Evolutionary conservation across 2,797 vertebrate genomes (phyloP), one percentile per base, ranked within the genome.

Genomic region (Limosa lapponica): DNA sequence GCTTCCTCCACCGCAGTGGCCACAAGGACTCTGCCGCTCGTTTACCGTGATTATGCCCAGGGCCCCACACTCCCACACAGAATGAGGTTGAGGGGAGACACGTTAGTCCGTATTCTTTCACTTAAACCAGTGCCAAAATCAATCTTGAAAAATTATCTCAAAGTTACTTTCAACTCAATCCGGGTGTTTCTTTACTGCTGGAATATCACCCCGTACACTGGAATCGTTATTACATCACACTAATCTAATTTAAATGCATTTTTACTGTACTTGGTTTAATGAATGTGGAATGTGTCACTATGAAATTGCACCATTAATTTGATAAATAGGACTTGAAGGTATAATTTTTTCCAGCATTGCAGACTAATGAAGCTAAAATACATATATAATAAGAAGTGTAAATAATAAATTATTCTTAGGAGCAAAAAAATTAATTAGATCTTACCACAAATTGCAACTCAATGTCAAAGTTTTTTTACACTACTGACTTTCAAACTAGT

Each of bases 391-490:
- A 98, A 98, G 98, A 98, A 98, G 98, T 98, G 98, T 98, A 98
- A 98, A 98, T 98, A 98, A 98, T 98, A 98, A 98, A 98, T 98
- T 98, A 98, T 98, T 98, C 98, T 98, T 98, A 98, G 98, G 97
- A 98, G 97, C 98, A 98, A 98, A 98, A 98, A 98, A 98, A 98
- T 98, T 98, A 98, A 98, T 98, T 98, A 98, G 98, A 98, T 98
- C 97, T 98, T 98, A 97, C 96, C 96, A 97, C 98, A 98, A 98
- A 98, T 98, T 98, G 98, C 97, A 97, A 98, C 96, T 98, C 98
- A 98, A 98, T 98, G 98, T 98, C 98, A 98, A 97, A 96, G 92
- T 95, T 96, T 95, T 95, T 95, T 95, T 95, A 96, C 95, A 97
- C 92, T 96, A 96, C 97, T 98, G 97, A 98, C 98, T 98, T 98